Evolutionary conservation across 2,797 vertebrate species (phyloP), one percentile per base, ranked within the genome.

Genomic region (Loriculus beryllinus): DNA sequence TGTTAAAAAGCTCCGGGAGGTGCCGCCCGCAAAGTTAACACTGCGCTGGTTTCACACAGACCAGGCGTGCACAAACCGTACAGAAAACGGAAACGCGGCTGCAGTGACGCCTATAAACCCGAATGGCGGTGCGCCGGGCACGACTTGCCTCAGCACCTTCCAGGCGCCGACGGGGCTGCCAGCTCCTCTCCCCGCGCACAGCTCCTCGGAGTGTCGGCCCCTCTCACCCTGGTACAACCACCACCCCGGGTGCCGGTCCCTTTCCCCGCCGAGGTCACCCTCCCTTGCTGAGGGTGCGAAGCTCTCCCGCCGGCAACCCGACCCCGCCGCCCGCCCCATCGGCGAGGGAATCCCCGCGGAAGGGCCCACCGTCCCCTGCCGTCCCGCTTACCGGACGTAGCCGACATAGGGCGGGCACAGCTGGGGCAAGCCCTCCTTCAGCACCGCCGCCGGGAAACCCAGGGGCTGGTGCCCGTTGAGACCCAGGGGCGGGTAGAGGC

Each of bases 401-500:
- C 96, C 95, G 87, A 98, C 92, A 91, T 97, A 98, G 12, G 97
- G 95, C 56, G 96, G 96, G 93, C 97, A 98, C 42, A 98, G 95
- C 71, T 89, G 97, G 11, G 97, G 93, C 80, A 98, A 69, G 9
- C 96, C 91, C 49, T 98, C 98, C 91, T 97, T 98, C 77, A 98
- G 94, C 92, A 97, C 96, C 2, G 97, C 93, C 13, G 96, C 91
- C n/a, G 92, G 96, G 93, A 97, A 97, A 79, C 93, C 96, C 54
- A 98, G 93, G 54, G 91, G 93, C 82, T 97, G 97, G 56, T 97
- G 96, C 29, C 96, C 97, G 60, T 97, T 97, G 62, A 98, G 95
- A 54, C 90, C 89, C 20, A 98, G 83, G 1, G 95, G 89, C 59
- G 96, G 96, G 93, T 97, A 98, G 54, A 98, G 93, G 43, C 92